Percentiles rank a stretch among this genome's conserved stretches.
Evolutionary conservation across 2,888 invertebrate genomes (phyloP).

Genomic region (Conistra vaccinii): DNA sequence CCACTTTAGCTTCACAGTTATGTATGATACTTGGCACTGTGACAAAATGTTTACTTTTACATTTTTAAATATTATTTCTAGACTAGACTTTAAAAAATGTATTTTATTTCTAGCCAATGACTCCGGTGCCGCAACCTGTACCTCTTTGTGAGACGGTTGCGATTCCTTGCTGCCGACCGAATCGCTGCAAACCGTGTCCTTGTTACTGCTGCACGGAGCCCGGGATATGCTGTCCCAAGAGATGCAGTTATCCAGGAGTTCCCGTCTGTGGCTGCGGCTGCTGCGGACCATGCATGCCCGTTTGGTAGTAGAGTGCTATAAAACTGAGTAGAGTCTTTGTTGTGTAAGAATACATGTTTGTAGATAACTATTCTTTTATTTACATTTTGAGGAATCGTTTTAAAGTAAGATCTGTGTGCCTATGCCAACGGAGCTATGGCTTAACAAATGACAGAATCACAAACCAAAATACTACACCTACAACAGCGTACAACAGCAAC

Average conservation of each 20-base stretch:
- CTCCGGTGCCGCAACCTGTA: constrained; percentile 73
- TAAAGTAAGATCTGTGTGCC: not conserved
- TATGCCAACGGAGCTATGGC: not conserved
- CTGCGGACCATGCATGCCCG: constrained; percentile 87
- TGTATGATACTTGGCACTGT: constrained; percentile 61
- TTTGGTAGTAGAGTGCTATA: constrained; percentile 77
- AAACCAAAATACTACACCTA: not conserved
- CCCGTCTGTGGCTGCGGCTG: constrained; percentile 80
- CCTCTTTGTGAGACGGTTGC: constrained; percentile 81
- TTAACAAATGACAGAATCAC: not conserved
- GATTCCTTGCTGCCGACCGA: constrained; percentile 89
- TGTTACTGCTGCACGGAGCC: constrained; percentile 89
- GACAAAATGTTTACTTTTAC: constrained; percentile 57
- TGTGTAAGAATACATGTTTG: constrained; percentile 53
- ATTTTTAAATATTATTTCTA: constrained; percentile 50
- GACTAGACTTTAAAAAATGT: constrained; percentile 41
- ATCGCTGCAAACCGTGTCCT: constrained; percentile 90
- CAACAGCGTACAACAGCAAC: no score
- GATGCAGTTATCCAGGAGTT: constrained; percentile 86
- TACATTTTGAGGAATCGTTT: not conserved
- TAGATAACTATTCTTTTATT: constrained; percentile 37
- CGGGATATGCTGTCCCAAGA: constrained; percentile 80
- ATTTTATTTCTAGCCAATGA: constrained; percentile 73
- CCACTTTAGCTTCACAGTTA: constrained; percentile 44
- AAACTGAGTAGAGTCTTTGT: constrained; percentile 39